phyloP scores from a whole-genome alignment of 2,797 vertebrate genomes.

The Alauda arvensis region DNA sequence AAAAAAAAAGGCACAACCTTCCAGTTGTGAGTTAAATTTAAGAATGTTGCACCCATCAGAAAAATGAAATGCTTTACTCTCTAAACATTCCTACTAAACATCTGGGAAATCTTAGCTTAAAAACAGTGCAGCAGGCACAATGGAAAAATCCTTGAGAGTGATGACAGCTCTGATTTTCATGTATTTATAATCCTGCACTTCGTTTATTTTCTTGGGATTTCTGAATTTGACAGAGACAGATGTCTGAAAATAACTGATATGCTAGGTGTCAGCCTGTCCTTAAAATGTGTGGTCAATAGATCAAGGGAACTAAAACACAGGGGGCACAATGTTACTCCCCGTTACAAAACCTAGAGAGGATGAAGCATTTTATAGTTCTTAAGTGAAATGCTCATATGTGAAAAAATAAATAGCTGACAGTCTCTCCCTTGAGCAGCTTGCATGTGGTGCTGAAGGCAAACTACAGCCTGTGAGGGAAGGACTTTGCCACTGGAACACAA shows the following conservation, averaged over 20 bases:
- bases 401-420: conserved; percentile 46
- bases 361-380: conserved; percentile 41
- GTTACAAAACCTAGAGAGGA: conserved; percentile 12
- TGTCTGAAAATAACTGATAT: conserved; percentile 60
- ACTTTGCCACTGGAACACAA: not conserved
- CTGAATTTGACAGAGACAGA: conserved; percentile 57
- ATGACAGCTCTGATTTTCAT: conserved; percentile 60
- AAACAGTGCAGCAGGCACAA: conserved; percentile 47
- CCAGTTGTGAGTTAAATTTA: not conserved
- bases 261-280: conserved; percentile 48
- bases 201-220: conserved; percentile 50
- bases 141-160: conserved; percentile 59
- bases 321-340: conserved; percentile 24
- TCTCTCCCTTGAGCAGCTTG: conserved; percentile 43
- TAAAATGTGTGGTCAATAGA: conserved; percentile 48
- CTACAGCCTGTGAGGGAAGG: not conserved
- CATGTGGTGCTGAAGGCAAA: not conserved
- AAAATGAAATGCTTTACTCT: conserved; percentile 17
- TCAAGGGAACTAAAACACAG: conserved; percentile 36
- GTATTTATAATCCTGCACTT: conserved; percentile 53
- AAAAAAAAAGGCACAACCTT: not conserved
- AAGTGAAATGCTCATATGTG: conserved; percentile 25
- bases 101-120: conserved; percentile 58
- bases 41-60: not conserved
- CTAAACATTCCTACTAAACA: conserved; percentile 46